A percentile compares a stretch with the other conserved stretches of the same genome.
These are phyloP conservation scores for Zaprionus kolodkinae DNA, from an alignment of 1,140 invertebrate genomes.

Conservation along the genomic window DNA sequence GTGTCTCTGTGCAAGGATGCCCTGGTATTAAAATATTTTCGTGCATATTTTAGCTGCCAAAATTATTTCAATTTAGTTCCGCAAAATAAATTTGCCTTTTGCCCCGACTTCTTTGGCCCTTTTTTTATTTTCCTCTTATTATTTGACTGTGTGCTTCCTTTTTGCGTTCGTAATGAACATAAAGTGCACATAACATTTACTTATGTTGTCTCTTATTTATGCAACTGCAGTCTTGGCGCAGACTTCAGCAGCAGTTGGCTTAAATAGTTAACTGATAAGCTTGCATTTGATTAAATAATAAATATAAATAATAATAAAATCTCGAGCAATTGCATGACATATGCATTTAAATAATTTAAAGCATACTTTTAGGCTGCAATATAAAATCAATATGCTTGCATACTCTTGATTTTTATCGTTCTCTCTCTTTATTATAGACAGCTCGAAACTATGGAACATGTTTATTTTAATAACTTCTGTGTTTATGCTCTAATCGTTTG, in stretches of 20 bases:
- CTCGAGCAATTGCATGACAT: too few species aligned
- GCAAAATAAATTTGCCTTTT: conserved; percentile 77
- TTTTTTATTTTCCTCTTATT: conserved; percentile 32
- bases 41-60: conserved; percentile 77
- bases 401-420: too few species aligned
- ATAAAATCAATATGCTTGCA: too few species aligned
- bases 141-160: conserved; percentile 22
- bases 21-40: conserved; percentile 76
- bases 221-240: conserved; percentile 23
- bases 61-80: conserved; percentile 83
- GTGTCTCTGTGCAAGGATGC: conserved; percentile 10
- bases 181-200: conserved; percentile 63
- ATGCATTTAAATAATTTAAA: too few species aligned
- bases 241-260: not conserved
- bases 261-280: not conserved
- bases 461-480: too few species aligned
- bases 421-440: too few species aligned
- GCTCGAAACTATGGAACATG: too few species aligned
- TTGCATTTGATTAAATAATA: not conserved
- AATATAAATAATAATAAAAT: not conserved
- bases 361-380: too few species aligned
- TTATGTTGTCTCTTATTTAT: conserved; percentile 41
- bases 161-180: conserved; percentile 62
- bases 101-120: conserved; percentile 24
- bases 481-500: too few species aligned